A percentile compares a stretch with the other conserved stretches of the same genome.
These are phyloP conservation scores for Sphinx pinastri DNA, from an alignment of 2,888 invertebrate genomes.

Conservation along the genomic window DNA sequence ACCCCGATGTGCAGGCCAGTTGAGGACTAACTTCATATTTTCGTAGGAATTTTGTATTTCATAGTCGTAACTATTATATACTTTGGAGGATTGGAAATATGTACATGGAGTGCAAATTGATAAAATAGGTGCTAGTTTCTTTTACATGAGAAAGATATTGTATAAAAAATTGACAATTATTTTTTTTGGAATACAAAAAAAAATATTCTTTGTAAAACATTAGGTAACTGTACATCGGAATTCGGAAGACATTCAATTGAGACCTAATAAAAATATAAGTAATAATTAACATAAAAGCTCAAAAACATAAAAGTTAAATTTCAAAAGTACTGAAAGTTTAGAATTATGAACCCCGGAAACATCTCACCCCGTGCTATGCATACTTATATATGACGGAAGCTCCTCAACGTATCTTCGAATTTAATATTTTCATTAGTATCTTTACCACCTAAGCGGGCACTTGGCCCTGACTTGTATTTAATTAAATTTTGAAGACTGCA, in stretches of 20 bases:
- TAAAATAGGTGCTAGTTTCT: no score
- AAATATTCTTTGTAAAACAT: no score
- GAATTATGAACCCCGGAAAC: background rate
- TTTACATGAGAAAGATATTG: no score
- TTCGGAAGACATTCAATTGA: no score
- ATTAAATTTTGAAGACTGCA: constrained; percentile 57
- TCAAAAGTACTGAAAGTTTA: background rate
- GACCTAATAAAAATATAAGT: background rate
- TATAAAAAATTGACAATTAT: no score
- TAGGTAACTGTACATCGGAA: no score
- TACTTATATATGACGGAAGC: background rate
- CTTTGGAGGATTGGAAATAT: no score
- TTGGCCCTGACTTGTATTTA: constrained; percentile 41
- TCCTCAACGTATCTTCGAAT: constrained; percentile 47
- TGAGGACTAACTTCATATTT: background rate
- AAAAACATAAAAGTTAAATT: background rate
- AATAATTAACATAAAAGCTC: background rate
- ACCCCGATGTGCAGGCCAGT: constrained; percentile 8
- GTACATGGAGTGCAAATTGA: no score
- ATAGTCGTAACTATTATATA: no score
- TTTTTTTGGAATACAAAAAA: no score
- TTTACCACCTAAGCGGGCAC: constrained; percentile 37
- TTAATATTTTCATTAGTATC: constrained; percentile 49
- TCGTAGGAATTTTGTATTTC: no score
- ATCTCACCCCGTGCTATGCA: constrained; percentile 25